phyloP scores from a whole-genome alignment of 2,113 vertebrate genomes.

The Coracopsis vasa region DNA sequence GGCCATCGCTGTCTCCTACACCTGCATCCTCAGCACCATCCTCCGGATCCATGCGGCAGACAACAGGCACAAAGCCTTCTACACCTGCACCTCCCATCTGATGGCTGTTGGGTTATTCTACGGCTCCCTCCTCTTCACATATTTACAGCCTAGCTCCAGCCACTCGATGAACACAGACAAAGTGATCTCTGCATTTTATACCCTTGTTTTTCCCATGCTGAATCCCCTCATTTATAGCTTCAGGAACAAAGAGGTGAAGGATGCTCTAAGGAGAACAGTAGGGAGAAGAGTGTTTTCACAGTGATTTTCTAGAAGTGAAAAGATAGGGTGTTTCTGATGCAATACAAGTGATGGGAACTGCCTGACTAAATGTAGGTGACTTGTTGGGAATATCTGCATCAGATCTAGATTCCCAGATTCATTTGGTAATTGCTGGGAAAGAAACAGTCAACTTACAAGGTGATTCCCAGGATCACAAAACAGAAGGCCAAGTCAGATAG shows the following conservation, averaged over 20 bases:
- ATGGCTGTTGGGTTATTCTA: conserved; percentile 7
- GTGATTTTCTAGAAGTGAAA: background rate
- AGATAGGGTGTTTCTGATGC: background rate
- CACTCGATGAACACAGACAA: conserved; percentile 40
- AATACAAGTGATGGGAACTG: background rate
- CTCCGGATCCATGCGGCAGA: background rate
- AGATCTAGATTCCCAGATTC: background rate
- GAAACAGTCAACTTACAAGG: background rate
- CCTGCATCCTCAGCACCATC: conserved; percentile 8
- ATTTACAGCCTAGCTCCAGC: conserved; percentile 49
- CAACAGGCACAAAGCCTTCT: conserved; percentile 39
- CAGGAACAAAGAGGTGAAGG: conserved; percentile 51
- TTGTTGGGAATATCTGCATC: background rate
- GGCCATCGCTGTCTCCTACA: conserved; percentile 2
- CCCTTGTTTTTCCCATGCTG: conserved; percentile 48
- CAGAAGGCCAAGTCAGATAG: background rate
- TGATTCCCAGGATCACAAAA: background rate
- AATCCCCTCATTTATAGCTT: conserved; percentile 63
- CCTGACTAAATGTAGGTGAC: background rate
- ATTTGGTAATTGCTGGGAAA: background rate
- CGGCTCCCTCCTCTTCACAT: conserved; percentile 31
- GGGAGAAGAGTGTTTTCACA: background rate
- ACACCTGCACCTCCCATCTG: conserved; percentile 56
- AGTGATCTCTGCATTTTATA: conserved; percentile 57
- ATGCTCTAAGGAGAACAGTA: background rate